Evolutionary conservation across 1,140 invertebrate genomes (phyloP).

Genomic region (Chelonus insularis): DNA sequence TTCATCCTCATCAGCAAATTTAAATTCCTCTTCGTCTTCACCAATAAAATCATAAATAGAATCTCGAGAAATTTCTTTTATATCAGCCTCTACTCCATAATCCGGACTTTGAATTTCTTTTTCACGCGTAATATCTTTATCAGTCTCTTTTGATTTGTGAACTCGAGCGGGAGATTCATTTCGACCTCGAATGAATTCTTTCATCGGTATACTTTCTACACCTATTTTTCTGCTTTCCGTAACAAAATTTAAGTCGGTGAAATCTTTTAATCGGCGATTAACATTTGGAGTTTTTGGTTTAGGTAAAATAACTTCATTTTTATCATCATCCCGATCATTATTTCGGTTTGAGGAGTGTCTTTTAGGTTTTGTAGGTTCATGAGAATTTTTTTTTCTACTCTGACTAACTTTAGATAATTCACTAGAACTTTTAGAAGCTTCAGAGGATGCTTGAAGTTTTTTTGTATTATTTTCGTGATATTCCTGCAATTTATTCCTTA

Average conservation of each 20-base stretch:
- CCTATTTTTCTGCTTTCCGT: conserved; percentile 26
- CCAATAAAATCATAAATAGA: conserved; percentile 54
- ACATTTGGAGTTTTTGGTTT: conserved; percentile 35
- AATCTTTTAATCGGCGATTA: conserved; percentile 39
- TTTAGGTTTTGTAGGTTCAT: conserved; percentile 1
- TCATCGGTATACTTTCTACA: conserved; percentile 41
- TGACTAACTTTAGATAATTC: conserved; percentile 16
- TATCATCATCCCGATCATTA: conserved; percentile 31
- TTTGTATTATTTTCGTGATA: conserved; percentile 14
- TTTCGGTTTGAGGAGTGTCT: conserved; percentile 19
- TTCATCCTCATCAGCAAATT: conserved; percentile 61
- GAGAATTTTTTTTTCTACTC: conserved; percentile 19
- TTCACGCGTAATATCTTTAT: conserved; percentile 33
- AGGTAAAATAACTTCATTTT: conserved; percentile 29
- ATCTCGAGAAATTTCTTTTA: conserved; percentile 43
- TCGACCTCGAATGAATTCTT: conserved; percentile 41
- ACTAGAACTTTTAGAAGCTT: conserved; percentile 4
- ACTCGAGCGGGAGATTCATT: conserved; percentile 46
- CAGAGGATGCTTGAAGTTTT: conserved; percentile 8
- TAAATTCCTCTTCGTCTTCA: conserved; percentile 54
- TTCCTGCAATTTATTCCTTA: conserved; percentile 28
- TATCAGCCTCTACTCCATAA: conserved; percentile 44
- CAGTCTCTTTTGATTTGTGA: conserved; percentile 36
- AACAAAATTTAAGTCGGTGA: conserved; percentile 35
- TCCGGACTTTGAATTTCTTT: conserved; percentile 48